phyloP scores from a whole-genome alignment of 2,888 invertebrate genomes.

The Cacoxenus indagator region DNA sequence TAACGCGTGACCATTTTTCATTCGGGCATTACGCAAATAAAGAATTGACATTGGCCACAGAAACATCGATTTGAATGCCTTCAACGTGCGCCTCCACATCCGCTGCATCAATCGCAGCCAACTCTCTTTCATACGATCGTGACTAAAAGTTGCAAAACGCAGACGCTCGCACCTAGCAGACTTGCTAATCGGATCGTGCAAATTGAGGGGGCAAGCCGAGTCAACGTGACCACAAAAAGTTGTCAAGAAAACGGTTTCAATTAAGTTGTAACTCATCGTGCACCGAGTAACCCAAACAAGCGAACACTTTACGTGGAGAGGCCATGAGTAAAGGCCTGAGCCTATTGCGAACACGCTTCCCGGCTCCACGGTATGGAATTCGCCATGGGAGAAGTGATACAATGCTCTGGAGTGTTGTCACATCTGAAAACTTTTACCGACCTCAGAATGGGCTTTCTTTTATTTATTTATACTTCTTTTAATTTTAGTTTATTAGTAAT shows the following conservation, averaged over 20 bases:
- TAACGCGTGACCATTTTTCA: conserved; percentile 67
- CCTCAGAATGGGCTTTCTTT: no score
- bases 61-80: background rate
- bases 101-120: conserved; percentile 3
- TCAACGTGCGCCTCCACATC: no score
- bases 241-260: conserved; percentile 55
- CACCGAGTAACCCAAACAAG: conserved; percentile 6
- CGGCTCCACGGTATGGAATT: no score
- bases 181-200: background rate
- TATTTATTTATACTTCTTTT: background rate
- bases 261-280: conserved; percentile 67
- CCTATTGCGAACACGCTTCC: no score
- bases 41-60: conserved; percentile 45
- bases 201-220: background rate
- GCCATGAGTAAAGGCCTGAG: no score
- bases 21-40: conserved; percentile 51
- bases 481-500: background rate
- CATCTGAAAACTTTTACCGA: conserved; percentile 10
- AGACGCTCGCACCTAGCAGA: background rate
- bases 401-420: background rate
- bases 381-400: no score
- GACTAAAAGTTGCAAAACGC: conserved; percentile 16
- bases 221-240: conserved; percentile 9
- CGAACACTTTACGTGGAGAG: no score
- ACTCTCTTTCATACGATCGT: conserved; percentile 7